A percentile compares a stretch with the other conserved stretches of the same genome.
Conservation (phyloP, 92 coral and sea anemone species). For the Diadumene lineata region DNA sequence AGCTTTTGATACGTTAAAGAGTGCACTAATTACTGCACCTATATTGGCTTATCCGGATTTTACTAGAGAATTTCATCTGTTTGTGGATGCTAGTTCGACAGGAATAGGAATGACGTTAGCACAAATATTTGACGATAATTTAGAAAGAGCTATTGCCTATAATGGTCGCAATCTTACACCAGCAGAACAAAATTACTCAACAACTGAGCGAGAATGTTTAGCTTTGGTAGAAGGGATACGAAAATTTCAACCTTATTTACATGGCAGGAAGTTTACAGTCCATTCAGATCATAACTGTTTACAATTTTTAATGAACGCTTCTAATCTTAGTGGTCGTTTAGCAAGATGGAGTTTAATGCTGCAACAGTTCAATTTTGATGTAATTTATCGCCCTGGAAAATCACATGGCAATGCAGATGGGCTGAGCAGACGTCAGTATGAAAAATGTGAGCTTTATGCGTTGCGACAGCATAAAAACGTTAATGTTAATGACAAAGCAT, state of each 20-base stretch:
- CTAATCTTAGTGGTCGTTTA: conserved; percentile 14
- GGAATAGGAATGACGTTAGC: conserved; percentile 33
- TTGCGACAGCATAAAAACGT: too few relatives aligned
- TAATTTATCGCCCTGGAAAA: conserved; percentile 33
- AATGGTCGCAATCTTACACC: too few relatives aligned
- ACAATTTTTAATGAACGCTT: conserved; percentile 18
- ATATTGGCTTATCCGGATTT: conserved; percentile 30
- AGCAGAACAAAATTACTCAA: conserved; percentile 18
- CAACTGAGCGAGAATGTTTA: conserved; percentile 21
- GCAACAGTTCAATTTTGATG: too few relatives aligned
- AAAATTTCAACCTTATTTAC: too few relatives aligned
- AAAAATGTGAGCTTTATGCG: conserved; percentile 12
- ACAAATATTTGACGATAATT: too few relatives aligned
- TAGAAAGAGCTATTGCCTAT: too few relatives aligned
- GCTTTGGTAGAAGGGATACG: too few relatives aligned
- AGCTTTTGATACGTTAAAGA: conserved; percentile 33
- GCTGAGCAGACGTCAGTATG: conserved; percentile 19
- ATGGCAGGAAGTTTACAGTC: conserved; percentile 29
- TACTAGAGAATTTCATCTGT: conserved; percentile 27
- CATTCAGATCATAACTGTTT: conserved; percentile 30
- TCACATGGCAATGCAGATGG: conserved; percentile 34
- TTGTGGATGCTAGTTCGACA: conserved; percentile 38
- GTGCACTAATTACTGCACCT: conserved; percentile 26
- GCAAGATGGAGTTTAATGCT: conserved; percentile 24
- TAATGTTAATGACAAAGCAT: too few relatives aligned